Conservation (phyloP, 1,140 invertebrate species). For the Temnothorax curvispinosus region DNA sequence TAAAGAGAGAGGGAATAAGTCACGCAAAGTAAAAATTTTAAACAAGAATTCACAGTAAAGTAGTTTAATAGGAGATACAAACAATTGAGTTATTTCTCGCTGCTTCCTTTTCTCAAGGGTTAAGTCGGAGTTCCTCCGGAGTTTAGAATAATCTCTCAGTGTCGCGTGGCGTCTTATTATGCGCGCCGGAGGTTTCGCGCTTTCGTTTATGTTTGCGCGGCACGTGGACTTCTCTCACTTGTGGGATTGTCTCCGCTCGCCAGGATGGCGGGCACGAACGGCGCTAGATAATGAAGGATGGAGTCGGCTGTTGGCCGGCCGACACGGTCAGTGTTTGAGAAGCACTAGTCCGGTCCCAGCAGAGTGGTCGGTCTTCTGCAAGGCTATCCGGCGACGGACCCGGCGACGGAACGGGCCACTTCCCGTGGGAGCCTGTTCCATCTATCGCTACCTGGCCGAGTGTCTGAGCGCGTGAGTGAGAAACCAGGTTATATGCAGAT, state of each 20-base stretch:
- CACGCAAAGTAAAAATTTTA: not conserved
- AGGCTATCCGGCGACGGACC: constrained; percentile 64
- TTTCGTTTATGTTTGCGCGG: constrained; percentile 69
- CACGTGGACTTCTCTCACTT: constrained; percentile 66
- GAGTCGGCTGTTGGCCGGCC: constrained; percentile 59
- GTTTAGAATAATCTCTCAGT: constrained; percentile 3
- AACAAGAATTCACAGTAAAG: not conserved
- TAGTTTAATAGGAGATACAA: not conserved
- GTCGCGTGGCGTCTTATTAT: constrained; percentile 36
- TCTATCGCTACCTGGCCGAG: constrained; percentile 41
- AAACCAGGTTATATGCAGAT: constrained; percentile 79
- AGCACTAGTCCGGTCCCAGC: constrained; percentile 78
- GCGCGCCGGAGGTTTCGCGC: constrained; percentile 51
- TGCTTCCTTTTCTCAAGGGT: not conserved
- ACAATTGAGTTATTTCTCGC: not conserved
- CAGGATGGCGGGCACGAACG: constrained; percentile 58
- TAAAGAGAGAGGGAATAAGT: not conserved
- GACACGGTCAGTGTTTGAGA: constrained; percentile 74
- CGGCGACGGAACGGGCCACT: constrained; percentile 64
- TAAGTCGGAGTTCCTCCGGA: not conserved
- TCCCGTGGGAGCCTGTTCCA: constrained; percentile 70
- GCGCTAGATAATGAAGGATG: constrained; percentile 78
- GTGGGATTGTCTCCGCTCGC: constrained; percentile 64
- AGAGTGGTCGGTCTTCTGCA: constrained; percentile 76
- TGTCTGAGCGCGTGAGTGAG: constrained; percentile 73